These are phyloP conservation scores for Mystacornis crossleyi DNA, from an alignment of 2,113 vertebrate genomes.

Conservation along the genomic window DNA sequence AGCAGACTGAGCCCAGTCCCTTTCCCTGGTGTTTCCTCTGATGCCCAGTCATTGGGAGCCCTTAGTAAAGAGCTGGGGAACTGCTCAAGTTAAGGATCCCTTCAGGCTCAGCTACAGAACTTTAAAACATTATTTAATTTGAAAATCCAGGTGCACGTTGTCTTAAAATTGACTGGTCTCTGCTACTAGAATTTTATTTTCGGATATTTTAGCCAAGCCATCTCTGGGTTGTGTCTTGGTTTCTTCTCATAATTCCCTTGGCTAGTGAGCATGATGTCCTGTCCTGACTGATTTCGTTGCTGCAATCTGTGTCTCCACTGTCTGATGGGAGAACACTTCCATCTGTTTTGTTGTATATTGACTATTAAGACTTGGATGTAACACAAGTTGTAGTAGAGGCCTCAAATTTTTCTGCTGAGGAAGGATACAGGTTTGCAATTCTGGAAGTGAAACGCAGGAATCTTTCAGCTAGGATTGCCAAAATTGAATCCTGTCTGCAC, in stretches of 20 bases:
- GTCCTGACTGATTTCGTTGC: not conserved
- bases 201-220: not conserved
- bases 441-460: not conserved
- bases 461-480: not conserved
- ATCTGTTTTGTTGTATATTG: not conserved
- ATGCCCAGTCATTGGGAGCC: not conserved
- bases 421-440: not conserved
- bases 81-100: not conserved
- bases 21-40: not conserved
- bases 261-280: not conserved
- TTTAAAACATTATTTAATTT: not conserved
- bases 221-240: not conserved
- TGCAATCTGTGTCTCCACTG: accelerated
- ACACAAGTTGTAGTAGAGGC: not conserved
- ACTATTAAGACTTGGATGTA: not conserved
- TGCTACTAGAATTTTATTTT: not conserved
- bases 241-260: not conserved
- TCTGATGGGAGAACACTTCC: not conserved
- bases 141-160: not conserved
- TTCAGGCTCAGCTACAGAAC: not conserved
- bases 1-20: not conserved
- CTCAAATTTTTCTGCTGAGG: not conserved
- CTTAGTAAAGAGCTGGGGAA: not conserved
- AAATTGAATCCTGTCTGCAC: not conserved
- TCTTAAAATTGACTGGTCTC: not conserved